Conservation (phyloP, 2,888 invertebrate species). For the Lepidocyrtoides sp. region DNA sequence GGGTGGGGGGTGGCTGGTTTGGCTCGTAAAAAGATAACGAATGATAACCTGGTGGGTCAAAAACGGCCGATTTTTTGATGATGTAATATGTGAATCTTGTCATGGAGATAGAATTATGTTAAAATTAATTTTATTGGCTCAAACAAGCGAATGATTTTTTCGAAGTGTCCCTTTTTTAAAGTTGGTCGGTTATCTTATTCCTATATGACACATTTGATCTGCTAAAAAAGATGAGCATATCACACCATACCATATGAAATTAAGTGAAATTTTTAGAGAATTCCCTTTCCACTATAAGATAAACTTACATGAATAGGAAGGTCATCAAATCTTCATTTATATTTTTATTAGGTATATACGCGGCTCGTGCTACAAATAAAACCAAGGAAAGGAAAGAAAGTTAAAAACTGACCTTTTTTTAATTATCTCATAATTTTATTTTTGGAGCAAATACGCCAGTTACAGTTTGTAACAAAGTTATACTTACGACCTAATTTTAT, state of each 20-base stretch:
- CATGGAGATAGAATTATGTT: too few species aligned
- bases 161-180: too few species aligned
- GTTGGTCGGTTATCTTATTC: too few species aligned
- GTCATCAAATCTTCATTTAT: not conserved
- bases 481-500: not conserved
- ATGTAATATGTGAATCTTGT: too few species aligned
- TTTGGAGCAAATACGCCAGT: too few species aligned
- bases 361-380: conserved; percentile 40
- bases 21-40: too few species aligned
- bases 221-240: not conserved
- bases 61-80: too few species aligned
- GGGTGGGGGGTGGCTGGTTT: too few species aligned
- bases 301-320: not conserved
- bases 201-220: not conserved
- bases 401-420: too few species aligned
- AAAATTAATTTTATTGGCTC: conserved; percentile 28
- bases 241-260: not conserved
- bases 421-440: not conserved
- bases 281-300: not conserved
- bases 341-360: conserved; percentile 23
- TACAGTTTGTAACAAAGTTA: not conserved
- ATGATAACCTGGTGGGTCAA: too few species aligned
- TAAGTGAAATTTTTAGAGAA: too few species aligned
- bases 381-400: not conserved
- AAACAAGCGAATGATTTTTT: not conserved